Conservation (phyloP, 2,888 invertebrate species). For the Plagodis pulveraria region DNA sequence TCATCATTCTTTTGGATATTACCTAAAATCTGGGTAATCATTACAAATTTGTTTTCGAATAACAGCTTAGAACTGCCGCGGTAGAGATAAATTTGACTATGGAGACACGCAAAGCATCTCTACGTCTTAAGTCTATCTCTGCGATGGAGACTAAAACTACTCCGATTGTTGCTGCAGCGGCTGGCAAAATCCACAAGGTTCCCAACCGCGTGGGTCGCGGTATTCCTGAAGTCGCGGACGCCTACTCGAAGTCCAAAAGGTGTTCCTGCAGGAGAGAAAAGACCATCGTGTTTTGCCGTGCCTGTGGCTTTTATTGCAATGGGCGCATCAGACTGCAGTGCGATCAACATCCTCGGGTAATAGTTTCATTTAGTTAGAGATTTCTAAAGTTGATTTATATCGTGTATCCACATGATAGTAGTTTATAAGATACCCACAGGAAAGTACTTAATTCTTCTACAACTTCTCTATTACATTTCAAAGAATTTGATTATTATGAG, state of each 20-base stretch:
- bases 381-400: too few species aligned
- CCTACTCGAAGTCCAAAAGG: conserved; percentile 56
- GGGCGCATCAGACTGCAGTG: conserved; percentile 76
- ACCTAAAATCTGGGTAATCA: too few species aligned
- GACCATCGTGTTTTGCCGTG: conserved; percentile 73
- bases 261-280: conserved; percentile 73
- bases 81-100: too few species aligned
- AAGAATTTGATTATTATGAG: too few species aligned
- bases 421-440: too few species aligned
- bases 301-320: conserved; percentile 75
- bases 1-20: too few species aligned
- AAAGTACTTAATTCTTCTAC: too few species aligned
- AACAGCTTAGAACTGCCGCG: too few species aligned
- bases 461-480: too few species aligned
- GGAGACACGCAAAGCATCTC: neutral
- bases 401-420: too few species aligned
- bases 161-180: conserved; percentile 70
- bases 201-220: conserved; percentile 68
- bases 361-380: too few species aligned
- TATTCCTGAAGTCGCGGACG: conserved; percentile 59
- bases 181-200: conserved; percentile 58
- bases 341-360: conserved; percentile 72
- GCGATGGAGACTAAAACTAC: conserved; percentile 56
- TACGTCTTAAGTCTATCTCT: neutral
- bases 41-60: too few species aligned